Evolutionary conservation across 2,797 vertebrate genomes (phyloP), one percentile per base, ranked within the genome.

Genomic region (Sandelia bainsii): DNA sequence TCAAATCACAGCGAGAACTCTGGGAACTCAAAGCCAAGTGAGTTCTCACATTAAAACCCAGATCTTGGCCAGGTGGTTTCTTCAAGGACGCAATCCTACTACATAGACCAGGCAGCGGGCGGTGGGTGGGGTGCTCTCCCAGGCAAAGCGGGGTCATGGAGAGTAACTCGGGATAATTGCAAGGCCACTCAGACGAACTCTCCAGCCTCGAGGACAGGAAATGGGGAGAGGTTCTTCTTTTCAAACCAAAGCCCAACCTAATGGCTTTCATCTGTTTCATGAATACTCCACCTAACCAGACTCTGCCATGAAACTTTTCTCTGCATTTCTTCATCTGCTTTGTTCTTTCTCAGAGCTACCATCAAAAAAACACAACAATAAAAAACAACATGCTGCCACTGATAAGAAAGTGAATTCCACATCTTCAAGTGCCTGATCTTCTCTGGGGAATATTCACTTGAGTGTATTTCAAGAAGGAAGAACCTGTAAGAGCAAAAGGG

Each of bases 161-260:
- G 87, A 81, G 77, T 74, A 83, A 85, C 70, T 52, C 54, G 13
- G 50, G 66, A 87, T 81, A 91, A 89, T 86, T 83, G 80, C 70
- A 50, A 69, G 60, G 65, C 72, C 90, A 90, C 86, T 93, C 84
- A 90, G 77, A 87, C 79, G 83, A 89, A 90, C 87, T 89, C 90
- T 93, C 70, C 51, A 91, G 84, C 80, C 82, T 83, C 25, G 71
- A 87, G 87, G 83, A 82, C 86, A 88, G 81, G 84, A 89, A 88
- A 70, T 48, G 5, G 50, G 27, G 49, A 84, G 83, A 84, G 75
- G 59, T 75, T 65, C 75, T 61, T 71, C 49, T 82, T 72, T 72
- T 72, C 46, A 83, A 81, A 62, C 75, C 40, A 17, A 80, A 65
- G 75, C 63, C 60, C 72, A 52, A 80, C 64, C 72, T 83, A 77